Evolutionary conservation across 2,888 invertebrate species (phyloP).

Genomic region (Electrophaes corylata): DNA sequence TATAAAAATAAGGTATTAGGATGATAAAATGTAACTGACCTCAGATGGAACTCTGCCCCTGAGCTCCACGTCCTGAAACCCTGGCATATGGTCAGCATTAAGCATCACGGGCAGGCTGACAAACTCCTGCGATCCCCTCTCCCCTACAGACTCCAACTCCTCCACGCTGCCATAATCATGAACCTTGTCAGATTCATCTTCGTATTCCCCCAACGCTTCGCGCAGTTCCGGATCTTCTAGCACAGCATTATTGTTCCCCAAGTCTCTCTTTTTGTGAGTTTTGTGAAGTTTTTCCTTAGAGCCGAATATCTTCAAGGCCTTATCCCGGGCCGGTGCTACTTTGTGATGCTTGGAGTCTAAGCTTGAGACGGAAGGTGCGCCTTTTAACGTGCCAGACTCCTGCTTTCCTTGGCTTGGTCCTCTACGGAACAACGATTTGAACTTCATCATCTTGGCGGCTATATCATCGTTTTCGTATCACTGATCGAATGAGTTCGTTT

Average conservation of each 20-base stretch:
- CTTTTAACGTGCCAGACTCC: constrained; percentile 78
- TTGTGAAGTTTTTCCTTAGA: constrained; percentile 82
- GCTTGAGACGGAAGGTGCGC: constrained; percentile 87
- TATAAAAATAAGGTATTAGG: too few species aligned
- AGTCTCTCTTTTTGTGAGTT: constrained; percentile 74
- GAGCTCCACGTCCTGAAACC: constrained; percentile 78
- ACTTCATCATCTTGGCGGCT: constrained; percentile 91
- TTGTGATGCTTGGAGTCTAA: constrained; percentile 86
- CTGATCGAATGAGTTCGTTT: constrained; percentile 62
- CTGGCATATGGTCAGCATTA: constrained; percentile 78
- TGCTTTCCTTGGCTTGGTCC: constrained; percentile 87
- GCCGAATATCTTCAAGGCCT: constrained; percentile 78
- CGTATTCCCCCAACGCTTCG: constrained; percentile 62
- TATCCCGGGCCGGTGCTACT: constrained; percentile 77
- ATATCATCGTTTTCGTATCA: constrained; percentile 71
- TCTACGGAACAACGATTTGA: constrained; percentile 96
- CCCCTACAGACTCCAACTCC: constrained; percentile 74
- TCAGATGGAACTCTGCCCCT: constrained; percentile 75
- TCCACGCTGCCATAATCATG: constrained; percentile 77
- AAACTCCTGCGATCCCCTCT: constrained; percentile 76
- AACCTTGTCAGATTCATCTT: constrained; percentile 62
- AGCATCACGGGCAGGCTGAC: constrained; percentile 77
- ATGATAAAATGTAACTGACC: constrained; percentile 58
- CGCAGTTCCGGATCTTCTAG: constrained; percentile 77
- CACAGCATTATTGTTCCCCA: constrained; percentile 79